Base-by-base conservation (phyloP, 2,888 invertebrate genomes). In the Catotricha subobsoleta region DNA sequence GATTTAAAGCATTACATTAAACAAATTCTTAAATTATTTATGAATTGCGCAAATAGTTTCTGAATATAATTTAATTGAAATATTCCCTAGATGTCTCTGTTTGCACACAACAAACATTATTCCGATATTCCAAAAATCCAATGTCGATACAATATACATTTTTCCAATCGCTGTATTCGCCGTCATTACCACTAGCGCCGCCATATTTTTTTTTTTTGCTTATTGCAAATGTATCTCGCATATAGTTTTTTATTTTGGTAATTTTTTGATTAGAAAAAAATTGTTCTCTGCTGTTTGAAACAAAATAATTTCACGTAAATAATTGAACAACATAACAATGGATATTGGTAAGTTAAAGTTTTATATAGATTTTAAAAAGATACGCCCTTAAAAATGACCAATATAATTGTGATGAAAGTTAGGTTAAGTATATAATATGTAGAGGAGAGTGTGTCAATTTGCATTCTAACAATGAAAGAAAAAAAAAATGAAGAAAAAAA, bases 211-310 rank as follows among this genome's bases (percentile, higher is more conserved):
- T 36, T 34, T 34, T 34, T 20, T 34, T 20, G 21, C 34, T 20
- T 34, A 34, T 34, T 36, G 36, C 36, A 36, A 36, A 36, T 36
- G 36, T 36, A 36, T 23, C 21, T 36, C 36, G 36, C 36, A 36
- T 36, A 36, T 36, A 36, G 21, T 23, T 21, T 36, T 36, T 36
- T 33, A 20, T 36, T 36, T 23, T 36, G 36, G 21, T 36, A 36
- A 23, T 36, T 36, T 36, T 36, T 21, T 36, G 23, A 36, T 21
- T 23, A 36, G 23, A 36, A 23, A 36, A 36, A 36, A 36, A 36
- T 36, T 15, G 23, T 23, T 36, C 16, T 23, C 23, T 36, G 36
- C 21, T 10, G 36, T 23, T 36, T 23, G 36, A 36, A 36, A 36
- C 23, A 10, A 36, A 25, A 9, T 23, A 23, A 16, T 23, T 16